These are phyloP conservation scores for Paradisaea rubra DNA, from an alignment of 2,113 vertebrate genomes.

Conservation along the genomic window DNA sequence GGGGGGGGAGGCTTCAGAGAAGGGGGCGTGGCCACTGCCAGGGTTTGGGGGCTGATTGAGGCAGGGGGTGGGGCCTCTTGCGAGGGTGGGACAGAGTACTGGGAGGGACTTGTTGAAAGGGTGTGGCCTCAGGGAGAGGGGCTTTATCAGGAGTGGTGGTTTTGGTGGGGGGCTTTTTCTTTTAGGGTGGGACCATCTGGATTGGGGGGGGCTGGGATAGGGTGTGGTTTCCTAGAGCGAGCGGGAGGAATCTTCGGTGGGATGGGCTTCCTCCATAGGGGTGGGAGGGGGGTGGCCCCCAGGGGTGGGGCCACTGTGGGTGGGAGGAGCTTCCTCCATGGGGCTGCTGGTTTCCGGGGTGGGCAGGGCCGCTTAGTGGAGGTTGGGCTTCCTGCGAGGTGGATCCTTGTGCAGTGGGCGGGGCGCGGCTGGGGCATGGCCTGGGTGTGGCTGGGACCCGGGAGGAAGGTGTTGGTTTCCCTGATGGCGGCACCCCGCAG, in stretches of 20 bases:
- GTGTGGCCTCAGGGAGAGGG: no score
- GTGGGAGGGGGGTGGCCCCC: neutral
- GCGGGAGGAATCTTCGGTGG: neutral
- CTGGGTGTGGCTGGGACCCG: neutral
- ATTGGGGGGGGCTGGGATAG: neutral
- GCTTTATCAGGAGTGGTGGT: neutral
- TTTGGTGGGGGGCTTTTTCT: no score
- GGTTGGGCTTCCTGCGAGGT: neutral
- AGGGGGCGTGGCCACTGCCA: no score
- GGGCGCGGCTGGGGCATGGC: neutral
- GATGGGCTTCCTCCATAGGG: neutral
- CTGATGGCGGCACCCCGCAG: accelerated
- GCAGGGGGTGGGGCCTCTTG: neutral
- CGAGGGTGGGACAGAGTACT: accelerated
- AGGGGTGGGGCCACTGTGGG: neutral
- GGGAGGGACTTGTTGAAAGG: accelerated
- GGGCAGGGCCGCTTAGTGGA: neutral
- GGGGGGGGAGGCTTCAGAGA: no score
- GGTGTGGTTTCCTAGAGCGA: neutral
- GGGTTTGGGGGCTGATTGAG: neutral
- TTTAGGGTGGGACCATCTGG: neutral
- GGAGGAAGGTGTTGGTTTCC: no score
- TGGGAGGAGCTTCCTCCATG: neutral
- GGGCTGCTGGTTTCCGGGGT: neutral
- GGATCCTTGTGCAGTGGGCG: neutral